phyloP scores from a whole-genome alignment of 2,888 invertebrate genomes.

The Marasmarcha lunaedactyla region DNA sequence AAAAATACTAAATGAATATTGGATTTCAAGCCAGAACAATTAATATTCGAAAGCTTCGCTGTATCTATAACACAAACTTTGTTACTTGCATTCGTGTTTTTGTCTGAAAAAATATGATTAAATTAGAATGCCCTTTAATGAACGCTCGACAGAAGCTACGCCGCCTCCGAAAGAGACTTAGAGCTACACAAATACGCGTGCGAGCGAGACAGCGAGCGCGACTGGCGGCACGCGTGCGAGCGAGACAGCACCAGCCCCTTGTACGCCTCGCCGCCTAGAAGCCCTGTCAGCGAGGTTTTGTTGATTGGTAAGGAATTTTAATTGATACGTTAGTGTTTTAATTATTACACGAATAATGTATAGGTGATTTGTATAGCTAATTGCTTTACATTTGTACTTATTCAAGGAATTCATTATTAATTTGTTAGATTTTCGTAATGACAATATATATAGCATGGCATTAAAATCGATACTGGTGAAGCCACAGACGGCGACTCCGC shows the following conservation, averaged over 20 bases:
- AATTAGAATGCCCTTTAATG: no score
- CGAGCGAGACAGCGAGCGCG: conserved; percentile 57
- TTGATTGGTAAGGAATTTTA: conserved; percentile 33
- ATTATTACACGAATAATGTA: background rate
- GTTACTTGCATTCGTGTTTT: no score
- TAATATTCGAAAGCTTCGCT: no score
- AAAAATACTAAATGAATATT: no score
- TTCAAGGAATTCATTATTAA: no score
- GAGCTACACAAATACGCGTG: conserved; percentile 41
- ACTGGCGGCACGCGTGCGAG: conserved; percentile 68
- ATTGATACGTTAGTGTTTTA: background rate
- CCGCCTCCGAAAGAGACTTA: conserved; percentile 46
- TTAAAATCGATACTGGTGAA: no score
- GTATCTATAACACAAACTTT: no score
- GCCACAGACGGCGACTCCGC: no score
- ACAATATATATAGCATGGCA: no score
- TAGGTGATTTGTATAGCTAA: background rate
- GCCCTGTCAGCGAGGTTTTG: conserved; percentile 75
- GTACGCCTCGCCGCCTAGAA: conserved; percentile 85
- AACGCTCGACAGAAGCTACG: conserved; percentile 40
- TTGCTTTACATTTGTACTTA: background rate
- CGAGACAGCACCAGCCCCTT: conserved; percentile 71
- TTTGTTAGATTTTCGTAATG: no score
- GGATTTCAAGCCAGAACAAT: no score
- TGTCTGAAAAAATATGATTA: no score